Percentiles rank a stretch among this genome's conserved stretches.
phyloP scores from a whole-genome alignment of 2,797 vertebrate species.

The Columba guinea region DNA sequence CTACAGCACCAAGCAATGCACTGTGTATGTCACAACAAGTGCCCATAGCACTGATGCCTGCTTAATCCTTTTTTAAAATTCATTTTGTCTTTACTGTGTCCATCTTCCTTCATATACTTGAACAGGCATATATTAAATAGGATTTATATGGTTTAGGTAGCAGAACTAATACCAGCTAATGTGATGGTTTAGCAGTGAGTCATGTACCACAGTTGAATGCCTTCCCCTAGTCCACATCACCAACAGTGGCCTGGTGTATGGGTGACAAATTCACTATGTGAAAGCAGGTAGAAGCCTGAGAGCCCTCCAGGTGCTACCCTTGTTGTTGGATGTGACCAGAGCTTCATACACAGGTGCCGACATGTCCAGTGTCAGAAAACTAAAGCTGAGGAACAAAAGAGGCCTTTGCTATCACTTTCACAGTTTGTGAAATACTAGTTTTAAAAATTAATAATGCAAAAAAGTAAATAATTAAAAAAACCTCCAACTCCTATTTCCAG shows the following conservation, averaged over 20 bases:
- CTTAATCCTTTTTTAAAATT: not conserved
- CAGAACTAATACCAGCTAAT: not conserved
- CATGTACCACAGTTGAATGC: rapidly evolving
- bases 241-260: not conserved
- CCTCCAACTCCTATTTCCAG: not conserved
- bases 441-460: not conserved
- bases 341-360: not conserved
- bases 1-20: not conserved
- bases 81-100: not conserved
- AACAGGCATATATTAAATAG: not conserved
- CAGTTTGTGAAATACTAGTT: not conserved
- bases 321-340: not conserved
- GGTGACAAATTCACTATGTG: not conserved
- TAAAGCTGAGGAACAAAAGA: not conserved
- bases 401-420: not conserved
- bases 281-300: not conserved
- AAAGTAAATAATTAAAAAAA: not conserved
- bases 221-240: not conserved
- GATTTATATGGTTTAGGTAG: not conserved
- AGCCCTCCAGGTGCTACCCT: not conserved
- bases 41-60: not conserved
- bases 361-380: not conserved
- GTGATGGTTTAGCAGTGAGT: not conserved
- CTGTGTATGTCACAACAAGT: not conserved
- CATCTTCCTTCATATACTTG: not conserved